phyloP scores from a whole-genome alignment of 2,888 invertebrate genomes.

The Caenorhabditis sp. region DNA sequence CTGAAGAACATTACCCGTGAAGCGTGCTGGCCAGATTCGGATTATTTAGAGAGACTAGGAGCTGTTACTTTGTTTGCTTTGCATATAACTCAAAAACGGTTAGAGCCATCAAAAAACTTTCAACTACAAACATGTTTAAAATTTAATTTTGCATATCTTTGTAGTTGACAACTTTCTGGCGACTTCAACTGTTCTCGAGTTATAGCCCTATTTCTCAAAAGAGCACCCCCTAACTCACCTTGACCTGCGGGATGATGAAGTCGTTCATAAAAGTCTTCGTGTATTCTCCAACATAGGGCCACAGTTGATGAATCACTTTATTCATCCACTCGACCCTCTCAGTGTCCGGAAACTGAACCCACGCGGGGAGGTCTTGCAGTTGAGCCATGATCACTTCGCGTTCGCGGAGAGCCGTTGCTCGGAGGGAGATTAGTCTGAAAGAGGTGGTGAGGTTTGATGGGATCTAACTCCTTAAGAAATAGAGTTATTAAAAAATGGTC shows the following conservation, averaged over 20 bases:
- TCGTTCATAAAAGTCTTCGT: constrained; percentile 91
- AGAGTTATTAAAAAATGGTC: too few relatives aligned
- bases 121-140: neutral
- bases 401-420: constrained; percentile 76
- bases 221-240: constrained; percentile 40
- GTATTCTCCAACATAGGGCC: constrained; percentile 97
- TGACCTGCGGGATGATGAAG: constrained; percentile 90
- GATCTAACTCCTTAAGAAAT: too few relatives aligned
- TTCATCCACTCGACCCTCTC: constrained; percentile 84
- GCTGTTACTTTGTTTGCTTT: neutral
- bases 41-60: too few relatives aligned
- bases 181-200: neutral
- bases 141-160: neutral
- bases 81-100: neutral
- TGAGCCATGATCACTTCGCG: constrained; percentile 81
- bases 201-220: neutral
- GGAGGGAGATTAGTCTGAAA: constrained; percentile 67
- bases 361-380: constrained; percentile 83
- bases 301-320: constrained; percentile 85
- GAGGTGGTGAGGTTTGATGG: too few relatives aligned
- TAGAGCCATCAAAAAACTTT: neutral
- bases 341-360: constrained; percentile 84
- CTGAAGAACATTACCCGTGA: constrained; percentile 48
- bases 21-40: too few relatives aligned
- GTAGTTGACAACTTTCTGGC: neutral